These are phyloP conservation scores for Akabosia matsudoensis DNA, from an alignment of 1,140 invertebrate species.

Conservation along the genomic window DNA sequence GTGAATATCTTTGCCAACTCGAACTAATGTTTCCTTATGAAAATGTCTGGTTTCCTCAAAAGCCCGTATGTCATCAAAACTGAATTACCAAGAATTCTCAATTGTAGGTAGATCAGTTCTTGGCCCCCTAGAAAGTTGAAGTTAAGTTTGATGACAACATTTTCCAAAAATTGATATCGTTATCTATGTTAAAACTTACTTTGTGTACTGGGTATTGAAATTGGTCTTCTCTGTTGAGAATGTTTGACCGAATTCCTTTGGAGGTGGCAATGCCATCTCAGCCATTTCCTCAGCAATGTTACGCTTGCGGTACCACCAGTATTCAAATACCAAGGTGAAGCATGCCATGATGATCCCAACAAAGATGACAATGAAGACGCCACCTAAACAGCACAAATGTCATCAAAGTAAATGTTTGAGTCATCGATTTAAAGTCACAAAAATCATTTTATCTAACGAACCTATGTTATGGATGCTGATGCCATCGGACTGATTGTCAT, in stretches of 20 bases:
- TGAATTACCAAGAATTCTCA: slow-evolving; percentile 46
- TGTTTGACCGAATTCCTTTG: slow-evolving; percentile 38
- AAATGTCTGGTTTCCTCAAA: too few species aligned
- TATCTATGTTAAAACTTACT: slow-evolving; percentile 37
- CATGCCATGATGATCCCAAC: slow-evolving; percentile 88
- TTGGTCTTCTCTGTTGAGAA: slow-evolving; percentile 45
- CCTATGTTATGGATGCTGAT: slow-evolving; percentile 96
- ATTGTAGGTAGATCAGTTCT: slow-evolving; percentile 45
- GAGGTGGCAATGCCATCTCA: slow-evolving; percentile 46
- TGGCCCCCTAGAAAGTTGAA: neutral
- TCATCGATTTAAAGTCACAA: neutral
- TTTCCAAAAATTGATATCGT: neutral
- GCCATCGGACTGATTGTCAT: slow-evolving; percentile 88
- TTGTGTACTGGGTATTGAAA: slow-evolving; percentile 48
- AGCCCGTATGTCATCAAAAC: neutral
- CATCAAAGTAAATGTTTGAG: neutral
- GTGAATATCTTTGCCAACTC: too few species aligned
- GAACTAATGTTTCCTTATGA: too few species aligned
- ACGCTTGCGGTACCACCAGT: slow-evolving; percentile 75
- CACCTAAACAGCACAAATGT: slow-evolving; percentile 57
- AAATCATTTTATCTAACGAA: slow-evolving; percentile 45
- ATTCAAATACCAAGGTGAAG: slow-evolving; percentile 86
- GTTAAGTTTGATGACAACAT: slow-evolving; percentile 12
- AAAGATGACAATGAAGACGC: slow-evolving; percentile 94
- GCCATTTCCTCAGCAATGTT: slow-evolving; percentile 47